phyloP scores from a whole-genome alignment of 2,113 vertebrate species.

The Chelonoidis abingdonii region DNA sequence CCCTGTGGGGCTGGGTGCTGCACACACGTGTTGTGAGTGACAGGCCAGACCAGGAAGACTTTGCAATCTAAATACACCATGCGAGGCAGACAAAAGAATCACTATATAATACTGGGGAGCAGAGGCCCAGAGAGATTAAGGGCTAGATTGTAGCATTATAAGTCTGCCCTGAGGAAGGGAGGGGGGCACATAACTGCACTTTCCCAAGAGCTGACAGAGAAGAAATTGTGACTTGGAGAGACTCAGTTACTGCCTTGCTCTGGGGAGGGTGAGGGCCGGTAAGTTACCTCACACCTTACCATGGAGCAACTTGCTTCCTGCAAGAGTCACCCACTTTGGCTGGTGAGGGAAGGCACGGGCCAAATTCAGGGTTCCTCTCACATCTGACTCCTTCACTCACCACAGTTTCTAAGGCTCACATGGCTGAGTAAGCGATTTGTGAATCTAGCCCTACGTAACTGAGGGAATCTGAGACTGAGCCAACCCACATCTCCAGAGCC shows the following conservation, averaged over 20 bases:
- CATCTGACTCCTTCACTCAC: not conserved
- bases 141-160: conserved; percentile 9
- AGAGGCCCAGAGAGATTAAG: not conserved
- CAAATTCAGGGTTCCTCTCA: not conserved
- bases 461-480: not conserved
- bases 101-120: not conserved
- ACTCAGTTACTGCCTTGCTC: not conserved
- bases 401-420: not conserved
- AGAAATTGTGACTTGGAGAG: not conserved
- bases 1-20: not conserved
- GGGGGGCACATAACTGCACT: not conserved
- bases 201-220: conserved; percentile 2
- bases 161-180: not conserved
- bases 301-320: not conserved
- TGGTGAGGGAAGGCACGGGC: not conserved
- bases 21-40: not conserved
- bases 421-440: not conserved
- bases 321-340: not conserved
- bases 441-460: not conserved
- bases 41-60: accelerated
- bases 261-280: not conserved
- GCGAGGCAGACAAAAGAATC: not conserved
- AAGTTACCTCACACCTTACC: not conserved
- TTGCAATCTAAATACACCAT: accelerated
- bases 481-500: not conserved